Conservation (phyloP, 2,113 vertebrate genomes). For the Rhadina sibilatrix region DNA sequence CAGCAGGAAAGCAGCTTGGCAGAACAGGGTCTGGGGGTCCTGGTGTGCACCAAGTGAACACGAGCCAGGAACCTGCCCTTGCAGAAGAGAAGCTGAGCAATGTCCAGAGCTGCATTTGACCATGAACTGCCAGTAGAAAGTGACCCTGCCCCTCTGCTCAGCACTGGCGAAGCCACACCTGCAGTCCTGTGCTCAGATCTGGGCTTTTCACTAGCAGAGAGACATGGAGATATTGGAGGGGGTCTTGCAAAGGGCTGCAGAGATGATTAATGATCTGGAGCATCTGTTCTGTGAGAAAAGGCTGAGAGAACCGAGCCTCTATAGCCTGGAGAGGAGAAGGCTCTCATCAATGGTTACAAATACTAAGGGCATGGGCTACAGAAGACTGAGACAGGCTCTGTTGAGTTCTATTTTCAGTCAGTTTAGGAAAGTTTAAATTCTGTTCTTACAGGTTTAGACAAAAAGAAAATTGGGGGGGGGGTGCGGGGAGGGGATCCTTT, state of each 20-base stretch:
- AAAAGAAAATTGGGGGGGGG: no score
- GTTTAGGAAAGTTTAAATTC: neutral
- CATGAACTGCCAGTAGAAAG: neutral
- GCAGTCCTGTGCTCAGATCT: neutral
- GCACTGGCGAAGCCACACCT: neutral
- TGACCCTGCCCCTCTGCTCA: neutral
- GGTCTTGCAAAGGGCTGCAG: neutral
- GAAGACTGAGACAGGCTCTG: neutral
- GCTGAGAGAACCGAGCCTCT: neutral
- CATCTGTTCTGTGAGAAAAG: neutral
- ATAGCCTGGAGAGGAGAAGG: neutral
- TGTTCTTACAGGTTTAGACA: neutral
- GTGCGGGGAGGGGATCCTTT: rapidly evolving
- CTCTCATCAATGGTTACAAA: neutral
- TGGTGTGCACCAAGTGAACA: neutral
- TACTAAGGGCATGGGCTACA: no score
- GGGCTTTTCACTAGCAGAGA: neutral
- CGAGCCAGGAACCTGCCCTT: neutral
- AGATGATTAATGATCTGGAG: neutral
- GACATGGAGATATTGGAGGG: rapidly evolving
- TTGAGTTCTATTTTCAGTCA: neutral
- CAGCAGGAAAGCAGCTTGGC: neutral
- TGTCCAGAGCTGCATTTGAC: neutral
- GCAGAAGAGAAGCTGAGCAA: neutral
- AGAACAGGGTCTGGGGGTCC: neutral